These are phyloP conservation scores for Andrena praecox DNA, from an alignment of 2,888 invertebrate species.

Conservation along the genomic window DNA sequence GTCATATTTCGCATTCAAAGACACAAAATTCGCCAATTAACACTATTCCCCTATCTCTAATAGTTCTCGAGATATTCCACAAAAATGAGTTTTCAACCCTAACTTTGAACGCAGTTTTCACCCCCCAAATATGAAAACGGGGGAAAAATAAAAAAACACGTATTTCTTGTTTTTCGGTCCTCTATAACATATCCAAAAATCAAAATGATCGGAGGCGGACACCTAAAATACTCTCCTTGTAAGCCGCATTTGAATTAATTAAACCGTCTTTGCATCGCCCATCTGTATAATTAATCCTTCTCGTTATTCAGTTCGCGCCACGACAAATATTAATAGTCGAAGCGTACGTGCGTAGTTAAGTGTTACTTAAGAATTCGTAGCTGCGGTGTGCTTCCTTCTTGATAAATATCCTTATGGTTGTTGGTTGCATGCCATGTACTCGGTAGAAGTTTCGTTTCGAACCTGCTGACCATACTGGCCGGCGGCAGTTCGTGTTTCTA, in stretches of 20 bases:
- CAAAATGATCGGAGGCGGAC: too few relatives aligned
- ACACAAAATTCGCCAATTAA: too few relatives aligned
- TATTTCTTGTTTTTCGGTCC: too few relatives aligned
- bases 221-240: too few relatives aligned
- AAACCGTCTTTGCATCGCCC: constrained; percentile 15
- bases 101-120: too few relatives aligned
- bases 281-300: neutral
- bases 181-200: too few relatives aligned
- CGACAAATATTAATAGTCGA: constrained; percentile 16
- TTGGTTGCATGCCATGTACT: constrained; percentile 61
- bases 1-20: too few relatives aligned
- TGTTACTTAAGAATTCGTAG: constrained; percentile 19
- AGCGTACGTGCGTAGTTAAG: constrained; percentile 25
- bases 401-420: constrained; percentile 46
- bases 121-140: too few relatives aligned
- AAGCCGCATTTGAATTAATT: constrained; percentile 28
- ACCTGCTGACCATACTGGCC: constrained; percentile 66
- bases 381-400: constrained; percentile 30
- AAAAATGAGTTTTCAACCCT: too few relatives aligned
- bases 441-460: constrained; percentile 35
- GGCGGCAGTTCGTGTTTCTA: constrained; percentile 63
- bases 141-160: too few relatives aligned
- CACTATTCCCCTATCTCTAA: too few relatives aligned
- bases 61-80: too few relatives aligned
- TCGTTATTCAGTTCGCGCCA: neutral